Base-by-base conservation (phyloP, 2,888 invertebrate genomes). In the Pocota personata region DNA sequence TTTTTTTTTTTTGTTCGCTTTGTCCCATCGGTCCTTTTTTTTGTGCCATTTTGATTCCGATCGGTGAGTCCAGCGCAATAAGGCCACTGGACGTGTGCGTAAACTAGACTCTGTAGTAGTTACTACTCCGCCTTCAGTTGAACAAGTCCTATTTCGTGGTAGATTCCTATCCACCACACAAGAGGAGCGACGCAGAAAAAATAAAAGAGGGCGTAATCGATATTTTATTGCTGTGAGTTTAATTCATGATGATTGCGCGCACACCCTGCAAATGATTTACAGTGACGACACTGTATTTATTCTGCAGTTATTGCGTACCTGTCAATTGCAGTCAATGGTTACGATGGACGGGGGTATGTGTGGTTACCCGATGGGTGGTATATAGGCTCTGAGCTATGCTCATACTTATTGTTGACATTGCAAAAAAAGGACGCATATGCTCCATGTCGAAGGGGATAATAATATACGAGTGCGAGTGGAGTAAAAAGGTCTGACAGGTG, bases 241-340 rank as follows among this genome's bases (percentile, higher is more conserved):
- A 84, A 84, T 84, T 84, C 80, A 80, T 84, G 84, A 80, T 84
- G 84, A 84, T 75, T 84, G 84, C 80, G 71, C 69, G 84, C 75
- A 71, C 71, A 71, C 71, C 75, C 84, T 84, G 84, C 67, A 76
- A 80, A 80, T 84, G 84, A 84, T 84, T 84, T 84, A 84, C 80
- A 75, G 66, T 80, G 80, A 75, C 80, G 84, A 84, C 80, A 80
- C 80, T 66, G 84, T 84, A 84, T 84, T 84, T 84, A 84, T 79
- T 84, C 75, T 80, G 75, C 80, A 84, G 84, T 80, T 84, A 84
- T 84, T 84, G 80, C 80, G 75, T 84, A 84, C 84, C 84, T 80
- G 80, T 80, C 84, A 84, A 80, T 71, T 66, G 80, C 84, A 80
- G 80, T 66, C 73, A 67, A 58, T 67, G 30, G 64, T 27, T 48